Base-by-base conservation (phyloP, 2,888 invertebrate genomes). In the Philopedon plagiatum region DNA sequence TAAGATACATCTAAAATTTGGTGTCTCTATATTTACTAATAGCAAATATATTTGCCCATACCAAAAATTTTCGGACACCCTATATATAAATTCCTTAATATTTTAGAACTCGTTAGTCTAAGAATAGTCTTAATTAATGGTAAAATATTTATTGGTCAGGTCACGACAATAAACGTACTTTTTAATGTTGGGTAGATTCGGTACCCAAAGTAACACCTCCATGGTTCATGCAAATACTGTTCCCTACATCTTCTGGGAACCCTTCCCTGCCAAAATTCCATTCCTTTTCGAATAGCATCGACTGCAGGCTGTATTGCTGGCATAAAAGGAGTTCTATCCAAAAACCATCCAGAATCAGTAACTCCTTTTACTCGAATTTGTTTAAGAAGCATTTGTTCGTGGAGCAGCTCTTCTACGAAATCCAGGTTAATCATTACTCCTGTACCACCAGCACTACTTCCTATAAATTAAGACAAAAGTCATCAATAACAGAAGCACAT, bases 361-460 rank as follows among this genome's bases (percentile, higher is more conserved):
- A 97, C 90, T 0, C 96, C 97, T 2, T 93, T 90, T 8, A 97
- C 94, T 0, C 90, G 87, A 11, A 94, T 89, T 65, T 89, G 89
- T 37, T 87, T 86, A 21, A 85, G 80, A 75, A 84, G 86, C 71
- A 89, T 83, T 76, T 89, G 87, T 7, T 89, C 87, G 62, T 92
- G 90, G 44, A 97, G 86, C 69, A 91, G 87, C 69, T 92, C 90
- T 58, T 93, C 90, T 0, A 96, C 91, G 7, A 92, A 89, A 85
- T 97, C 97, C 74, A 97, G 87, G 83, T 97, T 97, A 51, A 97
- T 86, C 91, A 97, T 92, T 15, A 97, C 97, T n/a, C 97, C 97
- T 0, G 95, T 92, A 0, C 95, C 97, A 1, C 97, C 97, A 21
- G 97, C 97, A 80, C 97, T 97, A 29, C 73, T 73, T 34, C 73